Percentiles rank a stretch among this genome's conserved stretches.
Evolutionary conservation across 2,797 vertebrate species (phyloP).

Genomic region (Phylloscopus collybita): DNA sequence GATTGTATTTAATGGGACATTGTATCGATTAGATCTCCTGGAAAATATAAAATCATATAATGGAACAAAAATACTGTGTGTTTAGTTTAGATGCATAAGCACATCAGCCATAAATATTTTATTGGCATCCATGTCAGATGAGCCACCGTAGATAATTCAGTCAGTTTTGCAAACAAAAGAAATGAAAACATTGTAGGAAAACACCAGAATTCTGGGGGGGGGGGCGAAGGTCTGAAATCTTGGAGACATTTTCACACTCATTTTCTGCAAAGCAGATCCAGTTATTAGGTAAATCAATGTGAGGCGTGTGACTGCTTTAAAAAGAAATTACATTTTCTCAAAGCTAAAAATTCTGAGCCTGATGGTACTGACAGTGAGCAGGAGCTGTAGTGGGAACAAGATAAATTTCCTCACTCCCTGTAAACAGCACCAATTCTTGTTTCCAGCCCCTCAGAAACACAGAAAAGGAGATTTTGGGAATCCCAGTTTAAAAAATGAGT

Average conservation of each 20-base stretch:
- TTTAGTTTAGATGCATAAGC: background rate
- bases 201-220: background rate
- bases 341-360: background rate
- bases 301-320: background rate
- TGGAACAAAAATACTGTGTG: background rate
- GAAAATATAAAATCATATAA: background rate
- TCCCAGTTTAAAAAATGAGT: background rate
- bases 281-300: background rate
- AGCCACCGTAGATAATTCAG: background rate
- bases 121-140: background rate
- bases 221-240: background rate
- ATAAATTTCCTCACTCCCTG: background rate
- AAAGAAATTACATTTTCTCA: background rate
- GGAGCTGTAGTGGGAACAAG: background rate
- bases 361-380: background rate
- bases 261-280: slow-evolving; percentile 14
- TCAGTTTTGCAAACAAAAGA: background rate
- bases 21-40: background rate
- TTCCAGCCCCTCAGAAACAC: background rate
- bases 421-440: background rate
- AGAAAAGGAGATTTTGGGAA: background rate
- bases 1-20: background rate
- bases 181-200: background rate
- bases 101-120: background rate
- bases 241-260: background rate